Conservation (phyloP, 2,797 vertebrate genomes). For the Cryptoblepharus egeriae region DNA sequence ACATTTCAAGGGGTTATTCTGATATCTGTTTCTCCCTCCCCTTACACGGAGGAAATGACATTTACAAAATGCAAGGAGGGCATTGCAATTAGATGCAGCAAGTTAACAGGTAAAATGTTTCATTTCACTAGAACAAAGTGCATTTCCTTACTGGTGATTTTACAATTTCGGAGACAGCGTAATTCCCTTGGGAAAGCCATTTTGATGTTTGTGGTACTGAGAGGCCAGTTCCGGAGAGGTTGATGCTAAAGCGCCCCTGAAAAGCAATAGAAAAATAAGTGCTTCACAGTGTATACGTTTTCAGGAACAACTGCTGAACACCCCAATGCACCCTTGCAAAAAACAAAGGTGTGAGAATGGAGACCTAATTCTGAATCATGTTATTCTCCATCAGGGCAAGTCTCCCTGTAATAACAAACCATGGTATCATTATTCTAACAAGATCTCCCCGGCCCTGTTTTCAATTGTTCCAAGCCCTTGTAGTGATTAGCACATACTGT, state of each 20-base stretch:
- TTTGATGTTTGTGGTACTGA: slow-evolving; percentile 82
- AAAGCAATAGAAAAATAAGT: slow-evolving; percentile 21
- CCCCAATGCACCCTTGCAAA: background rate
- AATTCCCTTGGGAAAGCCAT: slow-evolving; percentile 94
- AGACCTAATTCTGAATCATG: background rate
- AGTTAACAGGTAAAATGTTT: background rate
- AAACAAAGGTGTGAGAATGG: background rate
- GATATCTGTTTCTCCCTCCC: background rate
- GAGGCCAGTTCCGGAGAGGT: slow-evolving; percentile 91
- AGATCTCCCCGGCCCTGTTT: slow-evolving; percentile 39
- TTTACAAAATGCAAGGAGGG: background rate
- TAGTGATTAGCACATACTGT: background rate
- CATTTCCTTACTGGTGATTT: slow-evolving; percentile 85
- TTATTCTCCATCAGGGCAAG: slow-evolving; percentile 11
- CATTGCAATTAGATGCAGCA: slow-evolving; percentile 5
- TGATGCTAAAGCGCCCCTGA: slow-evolving; percentile 92
- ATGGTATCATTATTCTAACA: slow-evolving; percentile 49
- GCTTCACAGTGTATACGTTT: slow-evolving; percentile 13
- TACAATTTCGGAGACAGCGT: slow-evolving; percentile 86
- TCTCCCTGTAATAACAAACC: slow-evolving; percentile 33
- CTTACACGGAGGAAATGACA: background rate
- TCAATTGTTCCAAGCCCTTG: slow-evolving; percentile 31
- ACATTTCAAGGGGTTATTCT: slow-evolving; percentile 11
- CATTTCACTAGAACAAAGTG: slow-evolving; percentile 11
- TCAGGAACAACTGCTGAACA: fast-evolving